A percentile compares a stretch with the other conserved stretches of the same genome.
These are phyloP conservation scores for Sinocyclocheilus anophthalmus DNA, from an alignment of 2,113 vertebrate genomes.

Conservation along the genomic window DNA sequence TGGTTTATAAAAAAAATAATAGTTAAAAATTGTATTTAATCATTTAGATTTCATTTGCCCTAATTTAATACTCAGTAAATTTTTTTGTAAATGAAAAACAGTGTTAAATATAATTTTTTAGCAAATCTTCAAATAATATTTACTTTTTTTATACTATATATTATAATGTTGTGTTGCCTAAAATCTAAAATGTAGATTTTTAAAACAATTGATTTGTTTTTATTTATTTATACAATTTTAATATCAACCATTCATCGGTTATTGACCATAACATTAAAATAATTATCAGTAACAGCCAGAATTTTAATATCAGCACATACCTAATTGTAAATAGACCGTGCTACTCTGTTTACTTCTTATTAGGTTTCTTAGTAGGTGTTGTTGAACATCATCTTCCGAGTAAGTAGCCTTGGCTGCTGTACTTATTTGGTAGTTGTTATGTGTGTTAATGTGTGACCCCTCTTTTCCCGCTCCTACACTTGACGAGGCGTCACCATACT, in stretches of 20 bases:
- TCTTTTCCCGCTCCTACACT: slow-evolving; percentile 64
- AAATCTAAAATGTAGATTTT: too few species aligned
- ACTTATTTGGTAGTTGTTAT: slow-evolving; percentile 13
- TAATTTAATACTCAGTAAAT: too few species aligned
- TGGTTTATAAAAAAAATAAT: background rate
- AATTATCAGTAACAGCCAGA: background rate
- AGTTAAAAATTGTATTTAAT: too few species aligned
- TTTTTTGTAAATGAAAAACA: too few species aligned
- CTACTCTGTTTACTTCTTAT: background rate
- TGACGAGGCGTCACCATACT: slow-evolving; percentile 54
- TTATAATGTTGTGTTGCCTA: too few species aligned
- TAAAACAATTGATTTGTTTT: background rate
- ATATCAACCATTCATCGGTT: background rate
- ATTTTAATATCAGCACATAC: background rate
- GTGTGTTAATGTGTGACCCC: slow-evolving; percentile 46
- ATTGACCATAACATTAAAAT: background rate
- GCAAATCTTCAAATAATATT: too few species aligned
- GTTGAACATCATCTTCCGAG: background rate
- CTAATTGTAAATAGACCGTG: background rate
- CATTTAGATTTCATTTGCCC: too few species aligned
- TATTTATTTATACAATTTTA: background rate
- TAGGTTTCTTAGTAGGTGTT: background rate
- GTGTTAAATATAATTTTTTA: too few species aligned
- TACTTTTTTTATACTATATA: too few species aligned
- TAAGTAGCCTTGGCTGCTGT: background rate